Percentiles rank a stretch among this genome's conserved stretches.
These are phyloP conservation scores for Neodontobutis hainanensis DNA, from an alignment of 2,113 vertebrate genomes.

Conservation along the genomic window DNA sequence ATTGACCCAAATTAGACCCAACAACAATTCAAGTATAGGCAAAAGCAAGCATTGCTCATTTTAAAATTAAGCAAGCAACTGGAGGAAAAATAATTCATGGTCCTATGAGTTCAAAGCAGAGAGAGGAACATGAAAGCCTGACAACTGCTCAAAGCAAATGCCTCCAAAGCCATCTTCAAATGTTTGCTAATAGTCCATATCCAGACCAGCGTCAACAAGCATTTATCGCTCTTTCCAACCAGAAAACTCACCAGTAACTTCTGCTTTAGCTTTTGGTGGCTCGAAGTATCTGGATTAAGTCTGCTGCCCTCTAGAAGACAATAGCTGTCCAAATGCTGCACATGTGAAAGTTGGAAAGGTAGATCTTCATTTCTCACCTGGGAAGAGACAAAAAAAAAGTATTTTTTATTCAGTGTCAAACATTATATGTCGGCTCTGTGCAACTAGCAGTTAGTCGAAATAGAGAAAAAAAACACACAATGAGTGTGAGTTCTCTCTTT, in stretches of 20 bases:
- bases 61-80: conserved; percentile 47
- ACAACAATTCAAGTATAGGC: conserved; percentile 5
- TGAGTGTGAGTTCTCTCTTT: conserved; percentile 17
- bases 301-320: conserved; percentile 66
- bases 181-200: conserved; percentile 27
- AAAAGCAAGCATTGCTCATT: conserved; percentile 23
- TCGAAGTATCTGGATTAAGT: conserved; percentile 64
- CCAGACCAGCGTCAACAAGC: conserved; percentile 27
- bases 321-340: conserved; percentile 54
- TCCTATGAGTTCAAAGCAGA: conserved; percentile 43
- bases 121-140: conserved; percentile 29
- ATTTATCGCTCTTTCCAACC: conserved; percentile 19
- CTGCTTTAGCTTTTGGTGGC: conserved; percentile 58
- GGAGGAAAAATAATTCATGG: conserved; percentile 42
- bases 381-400: conserved; percentile 9
- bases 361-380: conserved; percentile 79
- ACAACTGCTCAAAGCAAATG: conserved; percentile 36
- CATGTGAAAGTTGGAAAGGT: conserved; percentile 60
- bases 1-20: conserved; percentile 44
- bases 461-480: conserved; percentile 41
- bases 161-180: conserved; percentile 20
- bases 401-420: not conserved
- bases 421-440: not conserved
- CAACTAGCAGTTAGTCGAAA: conserved; percentile 49
- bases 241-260: conserved; percentile 77